These are phyloP conservation scores for Coccyzus lansbergi DNA, from an alignment of 2,797 vertebrate species.

Conservation along the genomic window DNA sequence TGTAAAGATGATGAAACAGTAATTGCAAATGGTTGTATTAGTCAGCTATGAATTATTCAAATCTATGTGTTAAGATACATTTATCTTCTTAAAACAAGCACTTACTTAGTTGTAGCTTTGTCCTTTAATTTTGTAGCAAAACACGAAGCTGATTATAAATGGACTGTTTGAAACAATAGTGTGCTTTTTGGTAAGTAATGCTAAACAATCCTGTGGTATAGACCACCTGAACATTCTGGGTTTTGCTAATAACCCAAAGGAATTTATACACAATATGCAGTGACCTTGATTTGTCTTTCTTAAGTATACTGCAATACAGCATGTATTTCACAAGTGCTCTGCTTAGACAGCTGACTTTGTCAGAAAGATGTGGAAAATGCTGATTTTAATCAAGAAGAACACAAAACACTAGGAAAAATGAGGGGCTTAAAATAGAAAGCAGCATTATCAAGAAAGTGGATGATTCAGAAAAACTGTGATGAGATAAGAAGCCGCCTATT, in stretches of 20 bases:
- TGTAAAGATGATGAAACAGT: not conserved
- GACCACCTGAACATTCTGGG: not conserved
- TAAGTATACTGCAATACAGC: slow-evolving; percentile 33
- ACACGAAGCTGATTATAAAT: not conserved
- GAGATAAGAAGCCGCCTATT: slow-evolving; percentile 17
- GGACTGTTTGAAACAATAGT: not conserved
- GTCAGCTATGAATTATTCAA: not conserved
- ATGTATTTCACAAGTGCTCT: not conserved
- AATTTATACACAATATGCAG: not conserved
- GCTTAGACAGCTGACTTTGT: slow-evolving; percentile 37
- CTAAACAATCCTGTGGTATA: not conserved
- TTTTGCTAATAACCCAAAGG: not conserved
- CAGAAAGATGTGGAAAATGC: slow-evolving; percentile 25
- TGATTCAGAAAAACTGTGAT: slow-evolving; percentile 43
- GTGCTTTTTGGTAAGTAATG: not conserved
- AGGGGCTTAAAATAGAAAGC: slow-evolving; percentile 51
- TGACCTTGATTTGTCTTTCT: slow-evolving; percentile 53
- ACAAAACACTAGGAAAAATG: slow-evolving; percentile 36
- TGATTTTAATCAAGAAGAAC: slow-evolving; percentile 60
- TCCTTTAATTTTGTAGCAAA: not conserved
- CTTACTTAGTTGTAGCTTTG: not conserved
- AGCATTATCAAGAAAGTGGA: slow-evolving; percentile 30
- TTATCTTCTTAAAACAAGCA: not conserved
- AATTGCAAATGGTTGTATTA: not conserved
- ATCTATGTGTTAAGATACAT: not conserved